phyloP scores from a whole-genome alignment of 2,797 vertebrate species.

The Silurus lanzhouensis region DNA sequence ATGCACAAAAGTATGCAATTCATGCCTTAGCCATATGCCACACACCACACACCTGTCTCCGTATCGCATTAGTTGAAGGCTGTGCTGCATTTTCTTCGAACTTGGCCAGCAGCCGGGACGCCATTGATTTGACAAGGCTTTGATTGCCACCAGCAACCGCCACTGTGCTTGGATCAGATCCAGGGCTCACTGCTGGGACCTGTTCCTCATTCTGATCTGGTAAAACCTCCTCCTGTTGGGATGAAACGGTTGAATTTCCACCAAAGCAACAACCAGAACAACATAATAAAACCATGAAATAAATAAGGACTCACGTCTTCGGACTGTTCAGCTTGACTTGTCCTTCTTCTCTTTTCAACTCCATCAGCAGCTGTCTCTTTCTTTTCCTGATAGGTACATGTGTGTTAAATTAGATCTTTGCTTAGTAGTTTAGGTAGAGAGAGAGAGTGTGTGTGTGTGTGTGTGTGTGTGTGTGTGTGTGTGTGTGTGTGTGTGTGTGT shows the following conservation, averaged over 20 bases:
- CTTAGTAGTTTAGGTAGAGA: background rate
- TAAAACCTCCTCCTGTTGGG: constrained; percentile 74
- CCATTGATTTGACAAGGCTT: constrained; percentile 89
- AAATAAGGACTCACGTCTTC: constrained; percentile 74
- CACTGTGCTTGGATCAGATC: constrained; percentile 68
- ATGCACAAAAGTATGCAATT: background rate
- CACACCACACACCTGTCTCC: constrained; percentile 63
- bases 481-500: background rate
- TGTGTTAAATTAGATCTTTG: constrained; percentile 13
- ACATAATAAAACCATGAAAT: background rate
- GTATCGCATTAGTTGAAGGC: constrained; percentile 43
- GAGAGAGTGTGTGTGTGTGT: background rate
- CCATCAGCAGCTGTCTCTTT: constrained; percentile 80
- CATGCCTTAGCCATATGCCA: background rate
- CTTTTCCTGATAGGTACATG: constrained; percentile 72
- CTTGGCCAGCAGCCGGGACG: constrained; percentile 88
- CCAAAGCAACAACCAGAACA: background rate
- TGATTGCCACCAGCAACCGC: constrained; percentile 65
- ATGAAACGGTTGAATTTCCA: background rate
- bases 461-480: constrained; percentile 15
- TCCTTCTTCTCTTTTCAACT: constrained; percentile 83
- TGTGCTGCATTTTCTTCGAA: constrained; percentile 79
- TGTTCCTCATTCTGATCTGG: constrained; percentile 66
- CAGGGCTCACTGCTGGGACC: constrained; percentile 64
- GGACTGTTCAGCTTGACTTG: constrained; percentile 72